These are phyloP conservation scores for Agraylea sexmaculata DNA, from an alignment of 1,140 invertebrate genomes.

Conservation along the genomic window DNA sequence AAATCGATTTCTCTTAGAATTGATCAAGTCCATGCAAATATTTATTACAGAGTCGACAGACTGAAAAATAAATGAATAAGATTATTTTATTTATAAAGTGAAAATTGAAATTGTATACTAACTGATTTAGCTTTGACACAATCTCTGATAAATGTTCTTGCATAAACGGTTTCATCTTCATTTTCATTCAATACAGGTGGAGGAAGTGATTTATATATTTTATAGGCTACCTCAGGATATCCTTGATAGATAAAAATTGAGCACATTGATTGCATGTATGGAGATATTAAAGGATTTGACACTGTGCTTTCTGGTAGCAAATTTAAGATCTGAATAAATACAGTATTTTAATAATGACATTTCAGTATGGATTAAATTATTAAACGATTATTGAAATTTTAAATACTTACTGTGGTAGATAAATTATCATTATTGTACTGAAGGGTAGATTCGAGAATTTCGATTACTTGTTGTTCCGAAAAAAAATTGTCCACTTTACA, in stretches of 20 bases:
- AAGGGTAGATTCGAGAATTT: conserved; percentile 36
- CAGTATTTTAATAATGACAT: background rate
- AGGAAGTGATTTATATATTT: conserved; percentile 34
- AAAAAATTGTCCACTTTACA: conserved; percentile 26
- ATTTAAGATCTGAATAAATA: conserved; percentile 13
- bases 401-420: conserved; percentile 26
- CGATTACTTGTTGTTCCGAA: conserved; percentile 36
- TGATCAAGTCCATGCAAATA: conserved; percentile 30
- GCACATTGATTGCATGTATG: conserved; percentile 31
- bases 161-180: conserved; percentile 32
- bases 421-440: conserved; percentile 23
- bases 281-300: conserved; percentile 28
- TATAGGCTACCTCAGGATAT: conserved; percentile 29
- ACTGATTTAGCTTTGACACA: conserved; percentile 36
- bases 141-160: conserved; percentile 33
- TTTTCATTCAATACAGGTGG: conserved; percentile 31
- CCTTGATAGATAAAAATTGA: conserved; percentile 33
- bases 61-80: conserved; percentile 22
- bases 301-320: conserved; percentile 25
- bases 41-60: conserved; percentile 27
- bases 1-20: conserved; percentile 29
- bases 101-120: conserved; percentile 16
- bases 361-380: background rate
- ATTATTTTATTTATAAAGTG: background rate
- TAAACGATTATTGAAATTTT: background rate